Evolutionary conservation across 2,797 vertebrate genomes (phyloP), one percentile per base, ranked within the genome.

Genomic region (Vultur gryphus): DNA sequence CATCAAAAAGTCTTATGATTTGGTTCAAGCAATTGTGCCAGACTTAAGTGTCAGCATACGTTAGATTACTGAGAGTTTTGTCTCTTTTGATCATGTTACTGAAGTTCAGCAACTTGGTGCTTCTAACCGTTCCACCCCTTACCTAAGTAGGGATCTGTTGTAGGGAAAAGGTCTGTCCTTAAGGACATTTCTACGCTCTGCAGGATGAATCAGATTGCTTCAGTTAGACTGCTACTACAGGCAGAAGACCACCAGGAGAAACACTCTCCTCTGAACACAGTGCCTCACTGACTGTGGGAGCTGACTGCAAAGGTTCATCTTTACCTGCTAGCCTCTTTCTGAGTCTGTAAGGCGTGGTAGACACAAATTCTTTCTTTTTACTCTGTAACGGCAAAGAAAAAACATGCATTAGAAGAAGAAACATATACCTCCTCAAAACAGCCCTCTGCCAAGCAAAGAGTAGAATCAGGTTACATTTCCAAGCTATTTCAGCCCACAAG

Each of bases 281-380:
- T 26, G 39, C 44, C 37, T 78, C 71, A 77, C 4, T 57, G 69
- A 78, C 72, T n/a, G n/a, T 29, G 54, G 82, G 46, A 95, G 33
- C 19, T 83, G 39, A 77, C 39, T 91, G 35, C 76, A 90, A 97
- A 92, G 78, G 76, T n/a, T 92, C 59, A 85, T 79, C 91, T 98
- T 97, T 96, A 99, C 99, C 98, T 94, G 98, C 95, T 66, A 99
- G 97, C 97, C 99, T 98, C 98, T 99, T 99, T 95, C 99, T 98
- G 93, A 99, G 98, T 84, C 98, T 98, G 97, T 98, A 98, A 71
- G 99, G 98, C 26, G 99, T 99, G 43, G 99, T 99, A 88, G 99
- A 99, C 46, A 99, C 98, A 98, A 98, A 98, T 97, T 98, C 98
- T 77, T 98, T 98, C 96, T 97, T 99, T 97, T 98, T 99, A 55